Evolutionary conservation across 2,888 invertebrate genomes (phyloP).

Genomic region (Stenodera caucasica): DNA sequence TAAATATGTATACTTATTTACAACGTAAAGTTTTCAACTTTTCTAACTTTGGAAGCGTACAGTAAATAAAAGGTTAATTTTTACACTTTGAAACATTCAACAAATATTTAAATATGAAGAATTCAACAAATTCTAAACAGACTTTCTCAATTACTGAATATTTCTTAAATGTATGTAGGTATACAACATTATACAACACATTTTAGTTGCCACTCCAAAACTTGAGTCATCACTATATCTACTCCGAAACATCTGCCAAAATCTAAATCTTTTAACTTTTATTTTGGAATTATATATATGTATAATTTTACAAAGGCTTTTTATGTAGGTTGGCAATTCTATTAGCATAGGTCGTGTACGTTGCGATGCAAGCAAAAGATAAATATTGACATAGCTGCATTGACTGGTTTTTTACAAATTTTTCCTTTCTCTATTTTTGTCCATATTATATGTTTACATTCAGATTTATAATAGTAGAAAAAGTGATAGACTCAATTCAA

Average conservation of each 20-base stretch:
- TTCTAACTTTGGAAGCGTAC: neutral
- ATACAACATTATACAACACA: no score
- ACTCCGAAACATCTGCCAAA: no score
- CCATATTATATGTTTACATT: neutral
- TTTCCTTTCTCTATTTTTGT: neutral
- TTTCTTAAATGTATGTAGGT: no score
- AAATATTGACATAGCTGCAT: slow-evolving; percentile 35
- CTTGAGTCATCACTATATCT: no score
- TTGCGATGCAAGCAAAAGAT: slow-evolving; percentile 22
- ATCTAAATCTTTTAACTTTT: no score
- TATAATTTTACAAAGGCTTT: slow-evolving; percentile 4
- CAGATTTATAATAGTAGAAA: neutral
- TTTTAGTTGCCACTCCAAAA: no score
- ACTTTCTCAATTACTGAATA: neutral
- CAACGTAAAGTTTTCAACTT: neutral
- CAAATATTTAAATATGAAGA: no score
- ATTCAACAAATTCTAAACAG: neutral
- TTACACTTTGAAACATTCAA: neutral
- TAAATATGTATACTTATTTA: neutral
- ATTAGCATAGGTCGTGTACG: slow-evolving; percentile 33
- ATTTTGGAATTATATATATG: no score
- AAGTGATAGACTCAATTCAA: neutral
- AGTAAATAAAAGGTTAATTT: neutral
- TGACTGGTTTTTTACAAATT: slow-evolving; percentile 26
- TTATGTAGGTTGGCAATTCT: slow-evolving; percentile 26